phyloP scores from a whole-genome alignment of 2,797 vertebrate genomes.

The Meda fulgida region DNA sequence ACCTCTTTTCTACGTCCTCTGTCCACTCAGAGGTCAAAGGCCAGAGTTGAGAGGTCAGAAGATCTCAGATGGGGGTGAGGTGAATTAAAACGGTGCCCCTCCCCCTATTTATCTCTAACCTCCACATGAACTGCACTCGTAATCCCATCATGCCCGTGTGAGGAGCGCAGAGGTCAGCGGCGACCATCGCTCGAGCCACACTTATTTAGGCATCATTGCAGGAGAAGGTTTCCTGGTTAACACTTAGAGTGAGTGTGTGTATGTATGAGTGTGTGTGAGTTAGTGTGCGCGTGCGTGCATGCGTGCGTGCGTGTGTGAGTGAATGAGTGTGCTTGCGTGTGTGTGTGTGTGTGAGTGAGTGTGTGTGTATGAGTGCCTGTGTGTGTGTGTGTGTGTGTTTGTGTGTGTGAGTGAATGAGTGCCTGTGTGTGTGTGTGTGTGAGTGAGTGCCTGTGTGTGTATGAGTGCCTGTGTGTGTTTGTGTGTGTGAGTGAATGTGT shows the following conservation, averaged over 20 bases:
- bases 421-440: slow-evolving; percentile 4
- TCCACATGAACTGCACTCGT: slow-evolving; percentile 49
- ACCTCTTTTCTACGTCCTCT: slow-evolving; percentile 5
- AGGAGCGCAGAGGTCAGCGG: slow-evolving; percentile 34
- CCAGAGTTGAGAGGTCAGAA: slow-evolving; percentile 49
- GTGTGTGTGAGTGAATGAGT: not conserved
- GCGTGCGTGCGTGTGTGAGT: not conserved
- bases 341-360: slow-evolving; percentile 4
- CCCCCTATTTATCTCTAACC: slow-evolving; percentile 29
- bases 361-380: not conserved
- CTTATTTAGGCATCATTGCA: slow-evolving; percentile 37
- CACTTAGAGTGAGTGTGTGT: not conserved
- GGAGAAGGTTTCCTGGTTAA: slow-evolving; percentile 15
- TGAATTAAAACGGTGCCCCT: not conserved
- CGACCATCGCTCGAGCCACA: slow-evolving; percentile 2
- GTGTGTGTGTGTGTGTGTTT: not conserved
- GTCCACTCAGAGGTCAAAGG: slow-evolving; percentile 43
- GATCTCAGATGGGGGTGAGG: slow-evolving; percentile 26
- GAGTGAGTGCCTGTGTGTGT: not conserved
- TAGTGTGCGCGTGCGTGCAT: not conserved
- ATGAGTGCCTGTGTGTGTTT: not conserved
- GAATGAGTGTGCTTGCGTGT: not conserved
- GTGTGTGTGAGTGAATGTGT: not conserved
- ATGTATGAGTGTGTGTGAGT: not conserved
- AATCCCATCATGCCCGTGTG: slow-evolving; percentile 50